phyloP scores from a whole-genome alignment of 2,797 vertebrate species.

The Staurois parvus region DNA sequence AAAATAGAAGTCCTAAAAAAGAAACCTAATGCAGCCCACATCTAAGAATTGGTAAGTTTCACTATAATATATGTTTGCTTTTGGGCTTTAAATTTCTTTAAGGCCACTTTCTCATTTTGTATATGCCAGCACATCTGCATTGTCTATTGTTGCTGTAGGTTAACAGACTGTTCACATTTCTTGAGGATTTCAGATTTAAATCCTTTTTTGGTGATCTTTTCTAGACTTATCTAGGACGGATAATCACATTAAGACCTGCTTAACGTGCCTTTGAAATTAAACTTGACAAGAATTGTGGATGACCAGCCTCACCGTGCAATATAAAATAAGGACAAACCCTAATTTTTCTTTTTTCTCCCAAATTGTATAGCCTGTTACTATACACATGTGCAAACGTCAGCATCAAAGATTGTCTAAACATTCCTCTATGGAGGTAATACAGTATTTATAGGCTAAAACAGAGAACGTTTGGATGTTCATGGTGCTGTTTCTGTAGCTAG shows the following conservation, averaged over 20 bases:
- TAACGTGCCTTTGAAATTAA: constrained; percentile 1
- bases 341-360: too few relatives aligned
- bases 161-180: too few relatives aligned
- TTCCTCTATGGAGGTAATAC: neutral
- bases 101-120: too few relatives aligned
- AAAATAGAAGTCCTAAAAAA: too few relatives aligned
- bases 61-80: too few relatives aligned
- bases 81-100: too few relatives aligned
- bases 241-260: constrained; percentile 24
- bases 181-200: neutral
- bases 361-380: neutral
- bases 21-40: too few relatives aligned
- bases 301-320: neutral
- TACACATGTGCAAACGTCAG: neutral
- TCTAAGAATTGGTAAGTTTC: too few relatives aligned
- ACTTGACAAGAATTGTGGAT: constrained; percentile 5
- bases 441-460: neutral
- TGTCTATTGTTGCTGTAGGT: too few relatives aligned
- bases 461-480: neutral
- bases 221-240: neutral
- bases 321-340: neutral
- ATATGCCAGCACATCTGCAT: too few relatives aligned
- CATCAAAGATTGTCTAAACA: too few relatives aligned
- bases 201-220: neutral
- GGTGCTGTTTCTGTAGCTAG: neutral